Percentiles rank a stretch among this genome's conserved stretches.
Evolutionary conservation across 2,888 invertebrate species (phyloP).

Genomic region (Malachius bipustulatus): DNA sequence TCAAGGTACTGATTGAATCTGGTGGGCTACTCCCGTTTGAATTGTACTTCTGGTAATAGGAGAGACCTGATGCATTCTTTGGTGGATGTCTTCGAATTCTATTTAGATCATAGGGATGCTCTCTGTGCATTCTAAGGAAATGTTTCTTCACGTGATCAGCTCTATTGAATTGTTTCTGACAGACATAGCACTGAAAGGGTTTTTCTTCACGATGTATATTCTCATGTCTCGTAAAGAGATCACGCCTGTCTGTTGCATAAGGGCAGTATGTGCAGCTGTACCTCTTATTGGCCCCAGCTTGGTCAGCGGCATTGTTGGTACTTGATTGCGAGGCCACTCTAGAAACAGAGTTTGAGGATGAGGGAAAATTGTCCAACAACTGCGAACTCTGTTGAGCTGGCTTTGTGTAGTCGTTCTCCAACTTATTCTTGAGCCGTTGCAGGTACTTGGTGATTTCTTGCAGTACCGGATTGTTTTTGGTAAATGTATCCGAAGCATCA

Average conservation of each 20-base stretch:
- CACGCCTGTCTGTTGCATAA: slow-evolving; percentile 82
- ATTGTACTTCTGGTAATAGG: slow-evolving; percentile 38
- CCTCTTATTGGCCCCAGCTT: slow-evolving; percentile 42
- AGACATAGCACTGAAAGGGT: slow-evolving; percentile 87
- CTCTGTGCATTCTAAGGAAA: slow-evolving; percentile 83
- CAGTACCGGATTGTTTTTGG: slow-evolving; percentile 61
- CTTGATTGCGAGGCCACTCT: slow-evolving; percentile 4
- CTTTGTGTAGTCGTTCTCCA: slow-evolving; percentile 38
- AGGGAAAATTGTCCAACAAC: slow-evolving; percentile 29
- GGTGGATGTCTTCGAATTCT: slow-evolving; percentile 58
- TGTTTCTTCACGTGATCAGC: slow-evolving; percentile 93
- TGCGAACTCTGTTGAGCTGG: slow-evolving; percentile 22
- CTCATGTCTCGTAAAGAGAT: slow-evolving; percentile 83
- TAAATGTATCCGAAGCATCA: slow-evolving; percentile 45
- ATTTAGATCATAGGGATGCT: slow-evolving; percentile 76
- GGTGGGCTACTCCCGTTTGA: slow-evolving; percentile 22
- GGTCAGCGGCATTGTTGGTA: slow-evolving; percentile 17
- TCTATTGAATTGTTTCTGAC: slow-evolving; percentile 84
- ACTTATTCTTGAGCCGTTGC: slow-evolving; percentile 53
- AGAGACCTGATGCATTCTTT: slow-evolving; percentile 45
- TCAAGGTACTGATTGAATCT: slow-evolving; percentile 23
- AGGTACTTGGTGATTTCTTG: slow-evolving; percentile 62
- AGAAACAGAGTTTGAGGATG: background rate
- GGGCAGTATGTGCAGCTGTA: slow-evolving; percentile 82
- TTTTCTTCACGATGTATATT: slow-evolving; percentile 90